phyloP scores from a whole-genome alignment of 2,797 vertebrate genomes.

The Arctocebus calabarensis region DNA sequence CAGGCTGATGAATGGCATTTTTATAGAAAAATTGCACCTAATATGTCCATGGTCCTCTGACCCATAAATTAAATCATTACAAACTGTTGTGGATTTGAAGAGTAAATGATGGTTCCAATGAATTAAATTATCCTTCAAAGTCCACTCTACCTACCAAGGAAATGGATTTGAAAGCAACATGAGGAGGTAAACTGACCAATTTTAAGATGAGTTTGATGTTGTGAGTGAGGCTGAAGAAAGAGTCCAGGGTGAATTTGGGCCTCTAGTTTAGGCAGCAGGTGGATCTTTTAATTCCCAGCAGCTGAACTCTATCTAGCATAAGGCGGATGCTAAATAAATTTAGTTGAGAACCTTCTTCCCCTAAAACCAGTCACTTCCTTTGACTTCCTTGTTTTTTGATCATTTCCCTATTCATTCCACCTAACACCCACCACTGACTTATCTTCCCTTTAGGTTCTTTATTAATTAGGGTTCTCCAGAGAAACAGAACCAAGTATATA shows the following conservation, averaged over 20 bases:
- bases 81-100: neutral
- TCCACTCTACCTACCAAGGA: neutral
- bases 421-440: slow-evolving; percentile 36
- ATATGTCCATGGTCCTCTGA: neutral
- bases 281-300: neutral
- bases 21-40: neutral
- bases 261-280: neutral
- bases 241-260: neutral
- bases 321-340: neutral
- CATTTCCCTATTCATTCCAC: neutral
- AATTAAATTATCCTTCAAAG: neutral
- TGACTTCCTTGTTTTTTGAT: slow-evolving; percentile 30
- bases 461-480: neutral
- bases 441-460: neutral
- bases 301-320: neutral
- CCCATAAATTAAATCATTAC: neutral
- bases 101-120: neutral
- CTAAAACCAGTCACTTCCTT: neutral
- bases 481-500: neutral
- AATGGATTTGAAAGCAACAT: neutral
- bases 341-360: neutral
- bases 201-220: neutral
- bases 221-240: neutral
- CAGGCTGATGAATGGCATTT: neutral
- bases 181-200: neutral